phyloP scores from a whole-genome alignment of 2,888 invertebrate species.

The Scotopteryx bipunctaria region DNA sequence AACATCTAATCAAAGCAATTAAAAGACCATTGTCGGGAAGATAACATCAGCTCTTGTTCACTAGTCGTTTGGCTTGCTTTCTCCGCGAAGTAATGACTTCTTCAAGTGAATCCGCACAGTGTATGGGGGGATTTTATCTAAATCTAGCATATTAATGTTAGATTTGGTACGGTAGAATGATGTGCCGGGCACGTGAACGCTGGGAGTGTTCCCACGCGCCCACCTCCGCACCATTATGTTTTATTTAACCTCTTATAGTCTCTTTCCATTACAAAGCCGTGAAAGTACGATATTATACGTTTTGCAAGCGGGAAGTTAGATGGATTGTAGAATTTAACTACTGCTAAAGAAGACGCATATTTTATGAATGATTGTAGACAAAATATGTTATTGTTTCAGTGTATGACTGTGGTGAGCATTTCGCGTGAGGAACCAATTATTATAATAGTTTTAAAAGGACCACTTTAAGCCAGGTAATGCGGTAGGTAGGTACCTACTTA shows the following conservation, averaged over 20 bases:
- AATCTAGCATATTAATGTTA: constrained; percentile 77
- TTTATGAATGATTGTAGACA: too few species aligned
- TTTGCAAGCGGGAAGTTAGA: constrained; percentile 65
- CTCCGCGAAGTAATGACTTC: constrained; percentile 52
- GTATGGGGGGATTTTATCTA: constrained; percentile 59
- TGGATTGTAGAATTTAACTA: constrained; percentile 45
- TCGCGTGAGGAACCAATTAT: too few species aligned
- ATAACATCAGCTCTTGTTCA: constrained; percentile 20
- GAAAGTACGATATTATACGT: constrained; percentile 71
- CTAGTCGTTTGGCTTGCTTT: constrained; percentile 36
- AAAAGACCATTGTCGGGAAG: constrained; percentile 12
- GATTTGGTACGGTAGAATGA: constrained; percentile 73
- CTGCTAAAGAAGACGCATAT: background rate
- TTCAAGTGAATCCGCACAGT: constrained; percentile 46
- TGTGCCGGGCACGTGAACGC: constrained; percentile 76
- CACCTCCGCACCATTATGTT: constrained; percentile 82
- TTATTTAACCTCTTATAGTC: constrained; percentile 79
- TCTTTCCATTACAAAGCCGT: constrained; percentile 78
- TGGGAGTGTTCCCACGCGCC: constrained; percentile 83
- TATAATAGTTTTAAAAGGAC: too few species aligned
- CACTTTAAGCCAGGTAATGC: too few species aligned
- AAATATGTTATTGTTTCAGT: too few species aligned
- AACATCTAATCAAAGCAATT: constrained; percentile 11
- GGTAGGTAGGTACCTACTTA: background rate
- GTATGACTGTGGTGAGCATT: too few species aligned